Percentiles rank a stretch among this genome's conserved stretches.
phyloP scores from a whole-genome alignment of 2,888 invertebrate genomes.

The Mechanitis mazaeus region DNA sequence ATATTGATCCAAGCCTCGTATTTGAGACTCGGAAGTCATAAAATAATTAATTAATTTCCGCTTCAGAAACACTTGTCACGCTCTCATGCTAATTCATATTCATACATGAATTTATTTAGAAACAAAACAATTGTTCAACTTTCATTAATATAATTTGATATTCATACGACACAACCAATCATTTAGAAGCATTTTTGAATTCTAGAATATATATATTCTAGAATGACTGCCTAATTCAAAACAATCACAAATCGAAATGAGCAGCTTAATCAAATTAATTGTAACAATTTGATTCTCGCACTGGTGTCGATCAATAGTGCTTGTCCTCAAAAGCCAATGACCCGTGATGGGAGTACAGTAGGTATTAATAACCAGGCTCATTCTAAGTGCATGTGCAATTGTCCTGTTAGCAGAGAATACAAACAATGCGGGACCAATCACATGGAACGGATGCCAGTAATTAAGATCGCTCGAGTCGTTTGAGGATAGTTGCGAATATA shows the following conservation, averaged over 20 bases:
- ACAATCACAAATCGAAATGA: too few species aligned
- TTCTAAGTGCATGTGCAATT: constrained; percentile 57
- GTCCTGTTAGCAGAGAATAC: constrained; percentile 52
- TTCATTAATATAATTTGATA: too few species aligned
- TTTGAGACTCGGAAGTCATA: constrained; percentile 19
- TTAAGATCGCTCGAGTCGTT: constrained; percentile 65
- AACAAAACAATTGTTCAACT: too few species aligned
- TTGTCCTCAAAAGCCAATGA: constrained; percentile 27
- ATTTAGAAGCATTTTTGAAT: too few species aligned
- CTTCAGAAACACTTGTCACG: constrained; percentile 16
- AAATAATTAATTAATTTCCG: constrained; percentile 24
- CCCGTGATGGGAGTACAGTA: constrained; percentile 26
- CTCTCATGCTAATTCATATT: constrained; percentile 17
- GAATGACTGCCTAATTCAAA: too few species aligned
- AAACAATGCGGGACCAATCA: constrained; percentile 67
- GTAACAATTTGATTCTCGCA: constrained; percentile 24
- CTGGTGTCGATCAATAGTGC: constrained; percentile 24
- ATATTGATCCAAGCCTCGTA: constrained; percentile 17
- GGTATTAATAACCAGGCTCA: constrained; percentile 39
- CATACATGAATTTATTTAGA: background rate
- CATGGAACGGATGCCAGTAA: constrained; percentile 64
- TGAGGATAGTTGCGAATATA: constrained; percentile 29
- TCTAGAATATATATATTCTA: too few species aligned
- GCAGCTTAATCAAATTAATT: constrained; percentile 14
- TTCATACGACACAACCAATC: too few species aligned